Base-by-base conservation (phyloP, 2,888 invertebrate species). In the Melanostoma mellinum region DNA sequence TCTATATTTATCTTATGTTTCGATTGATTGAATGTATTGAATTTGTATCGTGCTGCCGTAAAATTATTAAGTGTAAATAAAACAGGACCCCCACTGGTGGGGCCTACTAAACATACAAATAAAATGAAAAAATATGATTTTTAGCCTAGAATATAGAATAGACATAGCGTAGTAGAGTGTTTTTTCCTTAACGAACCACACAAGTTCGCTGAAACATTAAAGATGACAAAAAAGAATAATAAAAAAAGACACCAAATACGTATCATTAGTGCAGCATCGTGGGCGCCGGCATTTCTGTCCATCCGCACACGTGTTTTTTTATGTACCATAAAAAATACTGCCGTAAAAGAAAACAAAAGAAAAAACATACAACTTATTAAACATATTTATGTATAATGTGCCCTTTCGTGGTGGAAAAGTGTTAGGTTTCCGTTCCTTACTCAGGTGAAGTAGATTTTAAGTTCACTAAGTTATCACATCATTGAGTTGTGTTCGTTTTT, bases 381-480 rank as follows among this genome's bases (percentile, higher is more conserved):
- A 20, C 20, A 20, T 20, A 20, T 20, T 20, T 20, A 20, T 20
- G 20, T 20, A 20, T 20, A 20, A 32, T 38, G 32, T 46, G n/a
- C 4, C 48, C n/a, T 35, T 46, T 60, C 42, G 65, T 67, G 75
- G 75, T 48, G 75, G 53, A 69, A 75, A 60, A 60, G 32, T 58
- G 71, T 75, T 79, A 75, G 79, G 79, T 85, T 85, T 80, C 85
- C 79, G 79, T 85, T 85, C 85, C 85, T 79, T 85, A 85, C 85
- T 85, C 85, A 79, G 85, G 85, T 79, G 79, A 72, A 67, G 72
- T 85, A 71, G 71, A 20, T 10, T 67, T 74, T 84, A 84, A 75
- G 69, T 84, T 84, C 53, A 74, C 20, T 78, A 67, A 67, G 69
- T 84, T 78, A 63, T 32, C 9, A 44, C 46, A 50, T 36, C n/a